These are phyloP conservation scores for Gallinago solitaria DNA, from an alignment of 2,797 vertebrate species.

Conservation along the genomic window DNA sequence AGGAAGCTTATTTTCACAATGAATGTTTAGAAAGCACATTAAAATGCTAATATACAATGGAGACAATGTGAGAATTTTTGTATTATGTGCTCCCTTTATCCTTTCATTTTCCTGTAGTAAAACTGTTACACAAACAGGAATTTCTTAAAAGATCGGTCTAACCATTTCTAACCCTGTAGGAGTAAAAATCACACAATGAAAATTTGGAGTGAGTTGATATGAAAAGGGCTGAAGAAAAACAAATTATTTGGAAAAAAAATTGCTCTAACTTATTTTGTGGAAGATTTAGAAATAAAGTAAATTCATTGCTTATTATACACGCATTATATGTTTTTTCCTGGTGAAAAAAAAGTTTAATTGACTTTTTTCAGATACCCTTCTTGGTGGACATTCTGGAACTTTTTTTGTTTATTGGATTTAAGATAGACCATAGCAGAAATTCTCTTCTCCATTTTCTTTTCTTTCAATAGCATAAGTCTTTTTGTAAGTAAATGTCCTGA, in stretches of 20 bases:
- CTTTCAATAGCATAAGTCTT: not conserved
- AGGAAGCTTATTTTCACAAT: constrained; percentile 21
- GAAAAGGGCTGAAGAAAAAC: not conserved
- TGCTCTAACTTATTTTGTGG: not conserved
- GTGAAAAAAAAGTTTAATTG: not conserved
- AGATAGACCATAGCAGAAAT: not conserved
- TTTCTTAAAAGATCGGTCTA: not conserved
- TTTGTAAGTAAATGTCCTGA: not conserved
- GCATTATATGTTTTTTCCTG: not conserved
- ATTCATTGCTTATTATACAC: not conserved
- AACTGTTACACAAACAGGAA: not conserved
- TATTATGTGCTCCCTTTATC: not conserved
- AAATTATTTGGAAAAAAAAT: not conserved
- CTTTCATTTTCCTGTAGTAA: not conserved
- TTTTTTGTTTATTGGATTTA: not conserved
- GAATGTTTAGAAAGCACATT: not conserved
- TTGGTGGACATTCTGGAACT: not conserved
- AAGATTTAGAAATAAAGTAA: not conserved
- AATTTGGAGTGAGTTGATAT: not conserved
- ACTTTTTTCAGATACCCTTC: not conserved
- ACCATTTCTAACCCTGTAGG: not conserved
- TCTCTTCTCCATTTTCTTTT: not conserved
- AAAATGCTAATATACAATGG: not conserved
- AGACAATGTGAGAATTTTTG: not conserved
- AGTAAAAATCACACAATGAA: not conserved